Conservation (phyloP, 2,113 vertebrate species). For the Pelodiscus sinensis region DNA sequence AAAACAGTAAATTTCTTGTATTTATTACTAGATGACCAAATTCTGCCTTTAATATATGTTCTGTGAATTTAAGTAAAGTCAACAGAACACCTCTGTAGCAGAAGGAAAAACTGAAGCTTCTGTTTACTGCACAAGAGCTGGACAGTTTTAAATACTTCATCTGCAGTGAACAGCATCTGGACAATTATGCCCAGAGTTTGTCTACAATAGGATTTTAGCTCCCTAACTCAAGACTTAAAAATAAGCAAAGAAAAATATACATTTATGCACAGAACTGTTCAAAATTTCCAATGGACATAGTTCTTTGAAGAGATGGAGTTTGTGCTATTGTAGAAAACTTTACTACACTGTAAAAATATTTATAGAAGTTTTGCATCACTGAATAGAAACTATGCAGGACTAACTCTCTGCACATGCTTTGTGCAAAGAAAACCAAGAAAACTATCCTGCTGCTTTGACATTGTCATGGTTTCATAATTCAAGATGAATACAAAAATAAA, state of each 20-base stretch:
- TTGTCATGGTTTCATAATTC: not conserved
- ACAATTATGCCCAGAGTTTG: not conserved
- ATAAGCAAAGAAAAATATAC: not conserved
- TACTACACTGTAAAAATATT: not conserved
- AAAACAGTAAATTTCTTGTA: not conserved
- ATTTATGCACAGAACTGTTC: not conserved
- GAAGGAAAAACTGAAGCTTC: not conserved
- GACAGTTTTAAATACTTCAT: not conserved
- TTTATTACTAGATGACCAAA: not conserved
- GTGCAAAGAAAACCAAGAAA: not conserved
- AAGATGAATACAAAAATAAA: not conserved
- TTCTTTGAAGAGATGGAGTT: not conserved
- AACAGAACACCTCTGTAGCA: not conserved
- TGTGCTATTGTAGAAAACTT: not conserved
- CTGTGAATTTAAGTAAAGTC: not conserved
- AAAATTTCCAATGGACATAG: not conserved
- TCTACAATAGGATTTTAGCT: not conserved
- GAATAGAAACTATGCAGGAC: not conserved
- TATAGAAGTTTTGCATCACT: not conserved
- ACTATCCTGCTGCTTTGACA: not conserved
- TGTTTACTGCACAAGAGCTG: not conserved
- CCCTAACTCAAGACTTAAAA: not conserved
- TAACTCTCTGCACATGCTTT: not conserved
- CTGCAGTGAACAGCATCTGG: not conserved
- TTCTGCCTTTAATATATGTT: not conserved